Percentiles rank a stretch among this genome's conserved stretches.
Evolutionary conservation across 2,113 vertebrate species (phyloP).

Genomic region (Dicerorhinus sumatrensis): DNA sequence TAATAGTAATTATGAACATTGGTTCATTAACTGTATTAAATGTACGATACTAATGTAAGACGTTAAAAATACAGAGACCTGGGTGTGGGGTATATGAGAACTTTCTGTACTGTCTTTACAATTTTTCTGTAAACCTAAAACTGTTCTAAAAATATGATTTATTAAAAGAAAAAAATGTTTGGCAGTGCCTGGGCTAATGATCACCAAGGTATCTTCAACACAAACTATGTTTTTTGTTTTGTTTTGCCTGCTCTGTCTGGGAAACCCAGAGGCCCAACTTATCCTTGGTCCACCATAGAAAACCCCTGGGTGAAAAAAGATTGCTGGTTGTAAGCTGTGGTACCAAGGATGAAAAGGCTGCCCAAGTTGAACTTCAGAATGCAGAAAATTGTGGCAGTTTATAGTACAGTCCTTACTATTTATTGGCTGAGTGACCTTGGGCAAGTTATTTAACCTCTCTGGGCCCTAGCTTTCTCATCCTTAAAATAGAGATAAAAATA

Average conservation of each 20-base stretch:
- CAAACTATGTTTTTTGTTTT: not conserved
- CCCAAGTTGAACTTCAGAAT: not conserved
- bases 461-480: not conserved
- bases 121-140: conserved; percentile 34
- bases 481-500: not conserved
- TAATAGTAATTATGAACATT: not conserved
- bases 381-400: not conserved
- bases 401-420: not conserved
- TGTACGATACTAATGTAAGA: not conserved
- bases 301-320: not conserved
- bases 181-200: not conserved
- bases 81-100: not conserved
- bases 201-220: not conserved
- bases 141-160: not conserved
- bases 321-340: no score
- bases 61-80: not conserved
- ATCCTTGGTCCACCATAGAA: not conserved
- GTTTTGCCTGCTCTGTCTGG: not conserved
- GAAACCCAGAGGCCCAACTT: not conserved
- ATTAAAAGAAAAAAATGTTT: not conserved
- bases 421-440: not conserved
- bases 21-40: not conserved
- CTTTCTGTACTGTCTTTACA: not conserved
- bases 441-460: not conserved
- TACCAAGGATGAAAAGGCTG: not conserved